Evolutionary conservation across 2,113 vertebrate species (phyloP).

Genomic region (Acinonyx jubatus): DNA sequence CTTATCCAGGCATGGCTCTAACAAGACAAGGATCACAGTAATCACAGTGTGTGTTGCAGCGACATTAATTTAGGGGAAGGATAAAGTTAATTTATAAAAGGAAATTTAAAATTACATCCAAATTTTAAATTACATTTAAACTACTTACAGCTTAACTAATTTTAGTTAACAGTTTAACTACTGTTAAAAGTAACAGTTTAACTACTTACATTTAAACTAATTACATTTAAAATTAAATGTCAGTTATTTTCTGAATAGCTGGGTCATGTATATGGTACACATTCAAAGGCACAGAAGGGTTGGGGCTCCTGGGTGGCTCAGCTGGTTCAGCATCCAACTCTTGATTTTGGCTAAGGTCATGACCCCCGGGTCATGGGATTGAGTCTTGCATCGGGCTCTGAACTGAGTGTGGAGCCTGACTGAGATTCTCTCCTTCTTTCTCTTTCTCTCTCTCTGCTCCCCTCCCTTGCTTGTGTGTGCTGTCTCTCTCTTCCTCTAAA

Average conservation of each 20-base stretch:
- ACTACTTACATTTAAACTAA: background rate
- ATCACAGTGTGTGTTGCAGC: background rate
- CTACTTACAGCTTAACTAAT: background rate
- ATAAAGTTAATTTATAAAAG: constrained; percentile 13
- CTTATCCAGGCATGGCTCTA: background rate
- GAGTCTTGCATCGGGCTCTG: no score
- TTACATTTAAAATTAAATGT: background rate
- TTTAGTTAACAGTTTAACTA: no score
- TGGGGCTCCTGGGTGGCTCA: no score
- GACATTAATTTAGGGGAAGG: constrained; percentile 1
- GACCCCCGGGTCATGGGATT: no score
- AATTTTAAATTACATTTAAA: constrained; percentile 17
- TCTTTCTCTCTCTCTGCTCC: no score
- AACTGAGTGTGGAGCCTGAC: no score
- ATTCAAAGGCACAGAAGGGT: background rate
- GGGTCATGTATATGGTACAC: background rate
- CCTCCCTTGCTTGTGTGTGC: no score
- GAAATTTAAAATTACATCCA: background rate
- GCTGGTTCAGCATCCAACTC: no score
- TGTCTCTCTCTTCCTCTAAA: no score
- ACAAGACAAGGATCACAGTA: background rate
- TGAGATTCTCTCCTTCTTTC: no score
- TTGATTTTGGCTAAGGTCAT: no score
- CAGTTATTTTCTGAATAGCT: constrained; percentile 45
- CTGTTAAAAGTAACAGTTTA: no score